Evolutionary conservation across 2,797 vertebrate species (phyloP), one percentile per base, ranked within the genome.

Genomic region (Macropodus opercularis): DNA sequence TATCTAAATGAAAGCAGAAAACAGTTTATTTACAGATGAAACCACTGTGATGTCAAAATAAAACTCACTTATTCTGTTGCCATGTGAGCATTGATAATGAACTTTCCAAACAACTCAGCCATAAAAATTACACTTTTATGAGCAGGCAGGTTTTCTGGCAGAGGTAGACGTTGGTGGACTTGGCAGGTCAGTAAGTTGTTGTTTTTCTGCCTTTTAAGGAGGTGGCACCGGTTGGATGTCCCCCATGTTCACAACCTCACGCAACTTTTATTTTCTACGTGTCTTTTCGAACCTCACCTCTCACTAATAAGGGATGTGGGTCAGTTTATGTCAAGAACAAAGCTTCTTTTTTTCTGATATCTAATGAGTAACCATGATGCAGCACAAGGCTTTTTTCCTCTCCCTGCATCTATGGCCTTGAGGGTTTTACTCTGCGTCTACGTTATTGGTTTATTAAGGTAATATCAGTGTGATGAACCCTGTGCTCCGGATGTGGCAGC

Each of bases 41-140:
- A n/a, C n/a, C n/a, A n/a, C n/a, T n/a, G n/a, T n/a, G n/a, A n/a
- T n/a, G n/a, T n/a, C n/a, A n/a, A n/a, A n/a, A n/a, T n/a, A n/a
- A n/a, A n/a, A n/a, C n/a, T n/a, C n/a, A 60, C 47, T 11, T 0
- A 43, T 12, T 12, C 22, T 58, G 27, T 8, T 11, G 42, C 13
- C 39, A 36, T 71, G 26, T 36, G 42, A 50, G 56, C 58, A 44
- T 70, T 89, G 82, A 86, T 90, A 71, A 57, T 5, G 10, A n/a
- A 44, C 71, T 81, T 61, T 60, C 61, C 81, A 87, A 89, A 90
- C 80, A 77, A 41, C 10, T 40, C 8, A 0, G 23, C 64, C 29
- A 74, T 91, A 90, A 92, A 90, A n/a, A 79, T 12, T 15, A 68
- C 62, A 77, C 29, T 5, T 87, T 90, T 90, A 91, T 65, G 60